These are phyloP conservation scores for Ypsolopha scabrella DNA, from an alignment of 2,888 invertebrate species.

Conservation along the genomic window DNA sequence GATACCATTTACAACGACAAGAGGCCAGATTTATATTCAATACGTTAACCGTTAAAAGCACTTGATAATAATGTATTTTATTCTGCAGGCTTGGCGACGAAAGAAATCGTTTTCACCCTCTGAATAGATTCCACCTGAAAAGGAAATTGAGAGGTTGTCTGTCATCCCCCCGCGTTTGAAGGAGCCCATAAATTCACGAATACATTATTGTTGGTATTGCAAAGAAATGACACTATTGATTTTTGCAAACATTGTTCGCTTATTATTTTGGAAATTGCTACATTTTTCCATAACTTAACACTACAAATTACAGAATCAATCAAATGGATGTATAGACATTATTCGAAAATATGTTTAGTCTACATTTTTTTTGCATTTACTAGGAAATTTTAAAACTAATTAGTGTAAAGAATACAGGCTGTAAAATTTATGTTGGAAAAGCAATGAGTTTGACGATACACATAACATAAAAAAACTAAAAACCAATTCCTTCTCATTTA, in stretches of 20 bases:
- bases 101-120: constrained; percentile 50
- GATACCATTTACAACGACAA: no score
- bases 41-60: constrained; percentile 39
- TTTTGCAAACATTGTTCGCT: constrained; percentile 2
- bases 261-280: background rate
- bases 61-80: constrained; percentile 37
- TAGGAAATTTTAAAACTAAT: no score
- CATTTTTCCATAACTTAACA: no score
- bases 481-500: no score
- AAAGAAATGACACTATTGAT: constrained; percentile 19
- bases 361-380: no score
- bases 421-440: no score
- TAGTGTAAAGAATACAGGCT: no score
- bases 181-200: constrained; percentile 48
- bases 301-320: no score
- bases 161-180: constrained; percentile 34
- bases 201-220: constrained; percentile 37
- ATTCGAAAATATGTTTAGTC: no score
- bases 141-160: constrained; percentile 64
- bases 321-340: no score
- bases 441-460: no score
- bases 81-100: constrained; percentile 30
- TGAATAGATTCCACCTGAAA: constrained; percentile 55
- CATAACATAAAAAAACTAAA: no score
- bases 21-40: constrained; percentile 37